Evolutionary conservation across 2,888 invertebrate genomes (phyloP).

Genomic region (Dasysyrphus tricinctus): DNA sequence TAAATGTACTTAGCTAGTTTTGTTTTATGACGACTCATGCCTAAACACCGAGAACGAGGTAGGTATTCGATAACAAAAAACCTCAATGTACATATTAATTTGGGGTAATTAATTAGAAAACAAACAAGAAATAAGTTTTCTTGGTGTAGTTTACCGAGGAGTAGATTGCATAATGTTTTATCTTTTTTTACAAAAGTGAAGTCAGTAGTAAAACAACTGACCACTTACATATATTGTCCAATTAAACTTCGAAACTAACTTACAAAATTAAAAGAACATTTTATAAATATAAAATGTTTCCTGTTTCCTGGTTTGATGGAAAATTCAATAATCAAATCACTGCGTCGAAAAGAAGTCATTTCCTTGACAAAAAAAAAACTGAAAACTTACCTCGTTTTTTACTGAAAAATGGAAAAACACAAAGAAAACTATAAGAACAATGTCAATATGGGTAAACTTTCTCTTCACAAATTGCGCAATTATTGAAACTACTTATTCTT

Average conservation of each 20-base stretch:
- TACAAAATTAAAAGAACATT: neutral
- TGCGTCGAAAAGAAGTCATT: neutral
- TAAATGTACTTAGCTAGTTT: neutral
- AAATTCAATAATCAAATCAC: constrained; percentile 47
- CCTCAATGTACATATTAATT: neutral
- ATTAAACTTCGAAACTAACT: neutral
- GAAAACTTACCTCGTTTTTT: constrained; percentile 11
- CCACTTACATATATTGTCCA: neutral
- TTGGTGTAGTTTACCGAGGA: neutral
- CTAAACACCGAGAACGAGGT: neutral
- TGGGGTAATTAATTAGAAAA: neutral
- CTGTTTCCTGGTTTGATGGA: constrained; percentile 22
- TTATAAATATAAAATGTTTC: constrained; percentile 1
- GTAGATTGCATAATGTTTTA: constrained; percentile 24
- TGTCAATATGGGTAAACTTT: neutral
- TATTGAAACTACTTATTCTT: neutral
- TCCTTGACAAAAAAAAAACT: neutral
- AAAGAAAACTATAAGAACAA: constrained; percentile 15
- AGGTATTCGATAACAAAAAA: neutral
- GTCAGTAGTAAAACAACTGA: neutral
- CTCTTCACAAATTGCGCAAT: constrained; percentile 1
- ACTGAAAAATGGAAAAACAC: neutral
- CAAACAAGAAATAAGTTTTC: neutral
- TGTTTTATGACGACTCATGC: neutral
- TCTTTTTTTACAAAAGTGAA: neutral